These are phyloP conservation scores for Melitaea athalia DNA, from an alignment of 2,888 invertebrate genomes.

Conservation along the genomic window DNA sequence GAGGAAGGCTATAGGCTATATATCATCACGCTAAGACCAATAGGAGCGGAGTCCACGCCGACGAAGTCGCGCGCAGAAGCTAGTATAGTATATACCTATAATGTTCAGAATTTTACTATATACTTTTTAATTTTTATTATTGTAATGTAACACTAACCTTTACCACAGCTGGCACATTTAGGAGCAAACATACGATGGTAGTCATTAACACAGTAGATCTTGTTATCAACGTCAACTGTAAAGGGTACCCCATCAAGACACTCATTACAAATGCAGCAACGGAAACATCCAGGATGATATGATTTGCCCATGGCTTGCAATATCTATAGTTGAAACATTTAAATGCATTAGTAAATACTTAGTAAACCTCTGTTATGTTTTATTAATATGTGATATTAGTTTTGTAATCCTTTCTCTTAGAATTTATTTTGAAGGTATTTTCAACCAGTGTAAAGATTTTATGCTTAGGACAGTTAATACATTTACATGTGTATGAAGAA, in stretches of 20 bases:
- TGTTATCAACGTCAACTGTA: conserved; percentile 98
- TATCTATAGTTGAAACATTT: conserved; percentile 84
- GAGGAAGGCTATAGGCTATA: too few species aligned
- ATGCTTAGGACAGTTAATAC: neutral
- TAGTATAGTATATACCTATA: too few species aligned
- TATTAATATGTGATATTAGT: neutral
- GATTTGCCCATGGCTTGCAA: conserved; percentile 99
- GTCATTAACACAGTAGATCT: conserved; percentile 99
- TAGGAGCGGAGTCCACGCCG: too few species aligned
- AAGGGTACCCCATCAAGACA: conserved; percentile 99
- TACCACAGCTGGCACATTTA: conserved; percentile 98
- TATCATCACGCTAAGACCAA: too few species aligned
- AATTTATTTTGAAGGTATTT: too few species aligned
- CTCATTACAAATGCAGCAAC: conserved; percentile 98
- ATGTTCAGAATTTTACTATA: neutral
- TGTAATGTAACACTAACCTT: conserved; percentile 82
- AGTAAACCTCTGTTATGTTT: neutral
- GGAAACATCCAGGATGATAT: conserved; percentile 99
- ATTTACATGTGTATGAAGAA: neutral
- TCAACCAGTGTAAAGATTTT: too few species aligned
- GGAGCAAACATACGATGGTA: conserved; percentile 99
- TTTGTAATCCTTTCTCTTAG: too few species aligned
- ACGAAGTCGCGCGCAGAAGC: too few species aligned
- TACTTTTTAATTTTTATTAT: conserved; percentile 6
- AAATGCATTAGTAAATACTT: conserved; percentile 2